Conservation (phyloP, 2,888 invertebrate species). For the Phyllotreta striolata region DNA sequence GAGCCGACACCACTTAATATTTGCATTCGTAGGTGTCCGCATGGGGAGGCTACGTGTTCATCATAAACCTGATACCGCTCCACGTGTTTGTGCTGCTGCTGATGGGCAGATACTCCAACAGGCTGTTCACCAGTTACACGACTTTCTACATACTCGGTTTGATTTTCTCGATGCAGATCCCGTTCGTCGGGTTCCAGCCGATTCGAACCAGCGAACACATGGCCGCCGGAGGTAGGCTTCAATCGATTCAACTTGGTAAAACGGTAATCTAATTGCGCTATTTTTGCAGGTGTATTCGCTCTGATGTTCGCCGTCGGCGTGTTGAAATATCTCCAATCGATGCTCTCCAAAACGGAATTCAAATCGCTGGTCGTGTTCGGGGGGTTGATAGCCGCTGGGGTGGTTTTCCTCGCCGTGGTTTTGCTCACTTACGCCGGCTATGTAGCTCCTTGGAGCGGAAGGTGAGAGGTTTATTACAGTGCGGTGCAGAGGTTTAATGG, state of each 20-base stretch:
- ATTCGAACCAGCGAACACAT: constrained; percentile 99
- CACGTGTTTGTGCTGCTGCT: constrained; percentile 94
- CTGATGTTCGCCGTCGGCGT: constrained; percentile 88
- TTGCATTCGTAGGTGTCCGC: constrained; percentile 81
- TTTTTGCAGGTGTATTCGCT: constrained; percentile 85
- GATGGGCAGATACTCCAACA: constrained; percentile 94
- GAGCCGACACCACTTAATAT: constrained; percentile 15
- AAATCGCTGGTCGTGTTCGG: constrained; percentile 85
- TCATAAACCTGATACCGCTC: constrained; percentile 97
- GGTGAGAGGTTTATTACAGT: too few species aligned
- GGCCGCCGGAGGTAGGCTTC: constrained; percentile 74
- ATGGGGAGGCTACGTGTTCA: constrained; percentile 99
- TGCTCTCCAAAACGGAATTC: constrained; percentile 89
- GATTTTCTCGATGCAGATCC: constrained; percentile 96
- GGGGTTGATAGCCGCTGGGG: constrained; percentile 76
- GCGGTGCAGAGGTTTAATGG: too few species aligned
- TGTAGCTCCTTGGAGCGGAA: constrained; percentile 95
- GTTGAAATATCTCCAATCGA: constrained; percentile 85
- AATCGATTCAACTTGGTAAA: constrained; percentile 1
- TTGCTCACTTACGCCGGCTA: constrained; percentile 92
- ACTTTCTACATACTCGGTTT: constrained; percentile 97
- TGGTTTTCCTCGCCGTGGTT: constrained; percentile 86
- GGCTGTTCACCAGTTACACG: constrained; percentile 93
- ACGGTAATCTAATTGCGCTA: neutral
- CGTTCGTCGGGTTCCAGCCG: constrained; percentile 97